Base-by-base conservation (phyloP, 2,888 invertebrate genomes). In the Polia nebulosa region DNA sequence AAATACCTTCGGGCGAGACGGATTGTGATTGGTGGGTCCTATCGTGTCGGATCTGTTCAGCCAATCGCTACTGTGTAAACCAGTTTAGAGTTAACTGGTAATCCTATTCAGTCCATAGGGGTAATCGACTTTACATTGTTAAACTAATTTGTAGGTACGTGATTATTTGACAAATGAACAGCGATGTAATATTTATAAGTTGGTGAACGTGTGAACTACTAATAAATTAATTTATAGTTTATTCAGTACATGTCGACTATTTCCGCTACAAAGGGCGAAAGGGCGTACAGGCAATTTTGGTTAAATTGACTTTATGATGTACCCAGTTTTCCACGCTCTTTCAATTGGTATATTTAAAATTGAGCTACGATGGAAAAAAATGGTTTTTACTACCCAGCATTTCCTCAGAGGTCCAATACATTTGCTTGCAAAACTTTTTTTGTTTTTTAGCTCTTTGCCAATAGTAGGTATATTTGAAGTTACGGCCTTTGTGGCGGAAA, bases 1-100 rank as follows among this genome's bases (percentile, higher is more conserved):
- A 81, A 84, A 83, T 84, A 87, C 81, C 73, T 73, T 79, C 70
- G 73, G 64, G 64, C 49, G 51, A 73, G 84, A 85, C 85, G 87
- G 87, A 88, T 86, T 85, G 77, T 83, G 66, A 82, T 72, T 57
- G 81, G 76, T 76, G 63, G 56, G 72, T 63, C 47, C 67, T 49
- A 70, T 69, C 65, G 9, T 45, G 55, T 57, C 41, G 49, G 52
- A 72, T 75, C 51, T 53, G 39, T 57, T 75, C 70, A 67, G 72
- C 61, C 69, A 75, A 76, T 78, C 68, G 61, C 74, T 78, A 68
- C 67, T 65, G 69, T 60, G 52, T 66, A 72, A 79, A 82, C 80
- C 65, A 61, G 73, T 82, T 83, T 58, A 58, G 69, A 55, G 58
- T 65, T 70, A 65, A 72, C 67, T 78, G 53, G 66, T 67, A 67